Base-by-base conservation (phyloP, 2,888 invertebrate species). In the Amiota communis region DNA sequence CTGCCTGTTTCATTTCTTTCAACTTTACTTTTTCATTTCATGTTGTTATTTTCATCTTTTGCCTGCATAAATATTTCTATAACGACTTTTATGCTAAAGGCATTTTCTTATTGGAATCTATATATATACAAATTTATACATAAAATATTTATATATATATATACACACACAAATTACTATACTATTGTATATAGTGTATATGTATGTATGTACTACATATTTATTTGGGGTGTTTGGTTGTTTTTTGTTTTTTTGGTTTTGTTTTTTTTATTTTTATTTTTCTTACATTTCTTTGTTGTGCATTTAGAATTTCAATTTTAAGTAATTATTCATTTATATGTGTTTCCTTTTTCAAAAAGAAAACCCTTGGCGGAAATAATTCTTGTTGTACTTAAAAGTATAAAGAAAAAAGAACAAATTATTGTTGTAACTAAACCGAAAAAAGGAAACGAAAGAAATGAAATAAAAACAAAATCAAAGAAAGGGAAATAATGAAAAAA, bases 221-320 rank as follows among this genome's bases (percentile, higher is more conserved):
- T 23, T 23, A 23, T 23, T 23, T 23, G 23, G 23, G 23, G 23
- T 23, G 3, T 23, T 23, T 23, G 23, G 23, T 23, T 23, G 23
- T 23, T 23, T 23, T 23, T 23, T 23, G 23, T 23, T 23, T 51
- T 13, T 51, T 51, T 51, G 51, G 51, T 13, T 51, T 51, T 51
- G 51, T n/a, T 51, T 8, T 59, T 20, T 10, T 15, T 12, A 12
- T 8, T 53, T 53, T 53, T 15, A n/a, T n/a, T 53, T 53, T 36
- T 36, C n/a, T 53, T 53, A 12, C 12, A n/a, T 53, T 53, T 65
- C n/a, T 47, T 48, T 48, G 65, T 47, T 65, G 15, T 65, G 47
- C 48, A 47, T 47, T 48, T 65, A 48, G 65, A 65, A 65, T 65
- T 65, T 65, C 65, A 47, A 65, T 47, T 65, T 47, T 10, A 46